A percentile compares a stretch with the other conserved stretches of the same genome.
Evolutionary conservation across 53 echinoderm and acorn worm species (phyloP).

Genomic region (Arbacia lixula): DNA sequence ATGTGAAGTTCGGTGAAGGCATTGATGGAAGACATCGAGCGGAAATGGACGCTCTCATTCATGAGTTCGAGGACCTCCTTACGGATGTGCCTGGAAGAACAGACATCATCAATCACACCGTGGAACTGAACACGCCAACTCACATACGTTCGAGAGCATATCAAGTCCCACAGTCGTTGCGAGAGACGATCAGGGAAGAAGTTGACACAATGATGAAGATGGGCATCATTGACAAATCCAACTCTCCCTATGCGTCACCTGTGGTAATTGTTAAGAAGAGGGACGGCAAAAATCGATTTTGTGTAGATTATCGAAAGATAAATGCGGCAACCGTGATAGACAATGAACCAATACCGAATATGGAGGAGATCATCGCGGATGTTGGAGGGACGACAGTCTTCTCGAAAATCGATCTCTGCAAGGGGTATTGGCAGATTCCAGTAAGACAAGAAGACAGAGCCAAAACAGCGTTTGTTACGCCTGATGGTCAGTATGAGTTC

Average conservation of each 20-base stretch:
- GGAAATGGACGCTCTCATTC: background rate
- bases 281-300: conserved; percentile 64
- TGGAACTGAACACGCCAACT: background rate
- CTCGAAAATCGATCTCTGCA: conserved; percentile 17
- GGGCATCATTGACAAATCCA: conserved; percentile 32
- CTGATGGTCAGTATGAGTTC: conserved; percentile 6
- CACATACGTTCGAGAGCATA: background rate
- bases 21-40: background rate
- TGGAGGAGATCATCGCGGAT: conserved; percentile 13
- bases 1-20: background rate
- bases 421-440: conserved; percentile 34
- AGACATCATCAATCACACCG: background rate
- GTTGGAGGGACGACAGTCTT: background rate
- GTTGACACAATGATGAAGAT: conserved; percentile 27
- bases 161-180: background rate
- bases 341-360: conserved; percentile 2
- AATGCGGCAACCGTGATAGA: conserved; percentile 1
- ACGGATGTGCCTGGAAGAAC: too few species aligned
- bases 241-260: conserved; percentile 65
- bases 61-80: too few species aligned
- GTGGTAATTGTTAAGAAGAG: conserved; percentile 56
- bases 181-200: conserved; percentile 22
- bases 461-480: background rate
- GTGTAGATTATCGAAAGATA: conserved; percentile 55
- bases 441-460: background rate